A percentile compares a stretch with the other conserved stretches of the same genome.
Evolutionary conservation across 2,888 invertebrate genomes (phyloP).

Genomic region (Cryptocephalus moraei): DNA sequence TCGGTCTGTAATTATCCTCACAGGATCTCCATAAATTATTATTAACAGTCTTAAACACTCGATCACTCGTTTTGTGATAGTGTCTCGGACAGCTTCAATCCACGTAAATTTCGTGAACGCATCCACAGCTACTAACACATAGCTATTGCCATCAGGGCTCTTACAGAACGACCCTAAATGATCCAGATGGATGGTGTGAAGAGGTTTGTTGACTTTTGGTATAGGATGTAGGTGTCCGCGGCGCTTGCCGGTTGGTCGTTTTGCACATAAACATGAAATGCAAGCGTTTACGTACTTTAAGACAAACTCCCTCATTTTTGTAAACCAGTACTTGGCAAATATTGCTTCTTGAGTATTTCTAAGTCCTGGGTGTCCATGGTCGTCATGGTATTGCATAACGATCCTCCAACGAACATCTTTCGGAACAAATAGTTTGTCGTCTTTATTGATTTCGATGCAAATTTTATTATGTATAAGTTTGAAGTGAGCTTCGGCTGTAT

Average conservation of each 20-base stretch:
- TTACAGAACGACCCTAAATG: conserved; percentile 18
- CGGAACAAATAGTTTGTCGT: no score
- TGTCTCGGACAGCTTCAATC: conserved; percentile 9
- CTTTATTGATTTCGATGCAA: not conserved
- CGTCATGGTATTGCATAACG: conserved; percentile 1
- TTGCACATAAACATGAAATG: conserved; percentile 20
- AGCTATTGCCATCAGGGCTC: conserved; percentile 3
- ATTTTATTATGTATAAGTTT: not conserved
- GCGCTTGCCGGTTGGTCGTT: no score
- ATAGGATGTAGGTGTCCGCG: conserved; percentile 15
- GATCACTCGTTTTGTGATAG: conserved; percentile 3
- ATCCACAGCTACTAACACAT: conserved; percentile 7
- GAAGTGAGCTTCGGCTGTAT: not conserved
- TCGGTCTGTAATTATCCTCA: conserved; percentile 4
- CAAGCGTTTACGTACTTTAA: conserved; percentile 22
- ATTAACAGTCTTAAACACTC: conserved; percentile 2
- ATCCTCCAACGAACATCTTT: conserved; percentile 3
- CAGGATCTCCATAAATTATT: conserved; percentile 1
- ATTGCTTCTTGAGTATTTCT: conserved; percentile 8
- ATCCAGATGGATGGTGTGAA: conserved; percentile 17
- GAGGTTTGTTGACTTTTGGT: conserved; percentile 11
- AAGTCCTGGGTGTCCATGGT: conserved; percentile 14
- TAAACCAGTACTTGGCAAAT: conserved; percentile 14
- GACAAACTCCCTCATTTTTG: conserved; percentile 10
- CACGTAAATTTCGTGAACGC: no score